These are phyloP conservation scores for Phoeniculus purpureus DNA, from an alignment of 2,797 vertebrate species.

Conservation along the genomic window DNA sequence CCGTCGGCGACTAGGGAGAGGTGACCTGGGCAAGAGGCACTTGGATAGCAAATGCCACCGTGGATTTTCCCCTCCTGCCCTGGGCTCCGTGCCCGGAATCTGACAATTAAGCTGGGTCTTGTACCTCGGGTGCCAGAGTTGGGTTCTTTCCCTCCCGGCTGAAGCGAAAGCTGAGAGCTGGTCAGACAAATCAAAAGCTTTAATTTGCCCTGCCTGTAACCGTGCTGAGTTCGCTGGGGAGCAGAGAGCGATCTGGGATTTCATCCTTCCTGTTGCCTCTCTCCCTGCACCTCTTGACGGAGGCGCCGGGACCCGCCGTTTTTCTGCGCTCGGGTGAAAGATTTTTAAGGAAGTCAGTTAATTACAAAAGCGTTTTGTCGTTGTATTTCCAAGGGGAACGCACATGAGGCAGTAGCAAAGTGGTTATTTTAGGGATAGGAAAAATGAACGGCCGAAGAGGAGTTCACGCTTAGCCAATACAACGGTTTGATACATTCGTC, in stretches of 20 bases:
- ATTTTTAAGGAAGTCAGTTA: not conserved
- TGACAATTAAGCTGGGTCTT: not conserved
- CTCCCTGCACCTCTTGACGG: rapidly evolving
- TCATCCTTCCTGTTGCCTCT: not conserved
- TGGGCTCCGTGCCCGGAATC: slow-evolving; percentile 49
- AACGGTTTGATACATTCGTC: not conserved
- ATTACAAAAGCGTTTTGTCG: not conserved
- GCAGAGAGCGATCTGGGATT: not conserved
- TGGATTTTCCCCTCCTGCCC: not conserved
- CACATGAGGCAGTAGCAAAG: not conserved
- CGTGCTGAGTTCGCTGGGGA: not conserved
- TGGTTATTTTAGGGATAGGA: not conserved
- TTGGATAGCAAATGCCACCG: not conserved
- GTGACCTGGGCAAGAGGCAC: not conserved
- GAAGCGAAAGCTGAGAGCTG: not conserved
- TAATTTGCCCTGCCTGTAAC: not conserved
- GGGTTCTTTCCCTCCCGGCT: rapidly evolving
- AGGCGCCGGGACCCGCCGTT: not conserved
- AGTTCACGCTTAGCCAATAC: not conserved
- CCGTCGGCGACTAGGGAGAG: not conserved
- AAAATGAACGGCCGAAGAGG: not conserved
- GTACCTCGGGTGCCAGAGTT: not conserved
- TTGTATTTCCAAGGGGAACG: not conserved
- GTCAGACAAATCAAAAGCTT: slow-evolving; percentile 5
- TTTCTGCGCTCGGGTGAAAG: not conserved